Base-by-base conservation (phyloP, 2,888 invertebrate genomes). In the Heteropelma amictum region DNA sequence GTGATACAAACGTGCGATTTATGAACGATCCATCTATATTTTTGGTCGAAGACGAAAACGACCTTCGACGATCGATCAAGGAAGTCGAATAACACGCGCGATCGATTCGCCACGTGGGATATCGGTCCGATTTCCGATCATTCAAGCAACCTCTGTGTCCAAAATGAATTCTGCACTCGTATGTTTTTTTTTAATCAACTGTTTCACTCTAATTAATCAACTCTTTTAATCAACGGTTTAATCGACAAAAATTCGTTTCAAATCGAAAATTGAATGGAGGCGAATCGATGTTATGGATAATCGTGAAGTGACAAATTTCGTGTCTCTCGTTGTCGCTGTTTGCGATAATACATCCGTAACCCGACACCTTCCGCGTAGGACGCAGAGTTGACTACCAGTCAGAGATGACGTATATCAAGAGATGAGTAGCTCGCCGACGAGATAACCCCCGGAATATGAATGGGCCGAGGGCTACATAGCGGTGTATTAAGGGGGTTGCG, bases 371-470 rank as follows among this genome's bases (percentile, higher is more conserved):
- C 4, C 17, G 10, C 17, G 33, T 12, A 35, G 23, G 17, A 7
- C 30, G 35, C 42, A 21, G 33, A 26, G 12, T n/a, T n/a, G 12
- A n/a, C 26, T 14, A 40, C 30, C 38, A 47, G 51, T 30, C 35
- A 12, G 38, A 58, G 38, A 28, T 58, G 63, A 47, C 26, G 61
- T 17, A 28, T 7, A 63, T 49, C 70, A 67, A 38, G 26, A 56
- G 61, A 70, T 49, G 70, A 70, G 49, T 33, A 49, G 33, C 49
- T 67, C 35, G 54, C 23, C 42, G 51, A 65, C 51, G 60, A 60
- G 17, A 47, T 51, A 75, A 56, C 75, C 7, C 35, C 56, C 63
- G 51, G 75, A 76, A 76, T 76, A 76, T 68, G 75, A 76, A 76
- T 76, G 71, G 63, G 56, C 35, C 30, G 17, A 19, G 26, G 14